Evolutionary conservation across 2,888 invertebrate species (phyloP), one percentile per base, ranked within the genome.

Genomic region (Dorcus parallelipipedus): DNA sequence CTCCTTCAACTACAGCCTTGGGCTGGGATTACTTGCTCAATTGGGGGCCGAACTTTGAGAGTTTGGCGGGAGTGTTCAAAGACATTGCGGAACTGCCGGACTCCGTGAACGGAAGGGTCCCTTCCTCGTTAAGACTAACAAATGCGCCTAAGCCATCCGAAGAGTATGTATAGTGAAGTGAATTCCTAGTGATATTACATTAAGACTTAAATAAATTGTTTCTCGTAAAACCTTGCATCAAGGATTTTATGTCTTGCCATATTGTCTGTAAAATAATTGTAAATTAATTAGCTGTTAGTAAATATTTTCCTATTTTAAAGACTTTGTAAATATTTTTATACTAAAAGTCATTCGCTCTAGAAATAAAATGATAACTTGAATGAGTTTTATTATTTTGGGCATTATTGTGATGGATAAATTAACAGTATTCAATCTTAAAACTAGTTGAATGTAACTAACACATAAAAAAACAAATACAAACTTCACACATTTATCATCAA

Each of bases 11-110:
- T 2, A 88, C 90, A 3, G 89, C 92, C 3, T 82, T 96, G 49
- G 93, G 95, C 54, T 96, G 95, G 94, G 95, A 97, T 74, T 95
- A 95, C 75, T 80, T 96, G 64, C 84, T 97, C 57, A 96, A 96
- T 78, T 97, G 96, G 95, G 95, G 96, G 7, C 94, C 95, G 17
- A 96, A 95, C 79, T 97, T 95, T 78, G 94, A 96, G 78, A 95
- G 92, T 76, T 84, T 97, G 74, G 94, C 95, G 63, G 95, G 96
- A 26, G 97, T 97, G 50, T 97, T 96, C 74, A 95, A 93, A 80
- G 97, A 97, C 79, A 96, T 97, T 71, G 96, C 95, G 48, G 94
- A 95, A 79, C 80, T 97, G 68, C 96, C 96, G 3, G 95, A 96
- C 75, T 83, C 88, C 49, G 87, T 88, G 20, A 87, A 86, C 67